phyloP scores from a whole-genome alignment of 2,113 vertebrate species.

The Cheilinus undulatus region DNA sequence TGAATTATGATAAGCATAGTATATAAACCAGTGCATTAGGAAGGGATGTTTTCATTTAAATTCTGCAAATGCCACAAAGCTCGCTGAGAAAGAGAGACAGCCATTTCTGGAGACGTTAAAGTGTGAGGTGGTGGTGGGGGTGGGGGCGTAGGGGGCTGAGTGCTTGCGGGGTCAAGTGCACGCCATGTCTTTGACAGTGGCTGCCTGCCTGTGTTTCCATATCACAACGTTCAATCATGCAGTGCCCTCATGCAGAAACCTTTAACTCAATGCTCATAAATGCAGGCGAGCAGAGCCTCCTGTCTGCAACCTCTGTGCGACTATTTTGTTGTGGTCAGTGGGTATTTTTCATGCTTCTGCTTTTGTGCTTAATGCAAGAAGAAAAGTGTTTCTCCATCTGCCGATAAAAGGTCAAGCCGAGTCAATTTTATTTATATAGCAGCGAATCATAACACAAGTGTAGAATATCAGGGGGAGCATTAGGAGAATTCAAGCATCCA shows the following conservation, averaged over 20 bases:
- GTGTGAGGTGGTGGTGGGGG: constrained; percentile 33
- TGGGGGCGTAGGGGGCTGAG: constrained; percentile 50
- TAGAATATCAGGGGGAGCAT: neutral
- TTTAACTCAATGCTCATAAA: constrained; percentile 76
- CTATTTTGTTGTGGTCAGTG: constrained; percentile 42
- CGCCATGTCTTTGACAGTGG: constrained; percentile 75
- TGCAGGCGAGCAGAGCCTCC: constrained; percentile 59
- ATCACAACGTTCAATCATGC: constrained; percentile 80
- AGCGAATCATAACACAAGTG: neutral
- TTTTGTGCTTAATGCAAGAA: constrained; percentile 10
- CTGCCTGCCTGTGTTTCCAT: constrained; percentile 78
- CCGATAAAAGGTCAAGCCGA: constrained; percentile 1
- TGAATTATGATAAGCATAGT: constrained; percentile 71
- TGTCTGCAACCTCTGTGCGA: constrained; percentile 47
- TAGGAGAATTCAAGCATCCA: constrained; percentile 4
- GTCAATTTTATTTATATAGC: constrained; percentile 1
- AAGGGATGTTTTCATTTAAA: constrained; percentile 67
- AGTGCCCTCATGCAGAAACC: constrained; percentile 81
- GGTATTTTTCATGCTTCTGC: constrained; percentile 14
- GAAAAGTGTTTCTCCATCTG: neutral
- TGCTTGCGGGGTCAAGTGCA: constrained; percentile 80
- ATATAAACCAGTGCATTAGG: constrained; percentile 65
- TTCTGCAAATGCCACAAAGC: constrained; percentile 69
- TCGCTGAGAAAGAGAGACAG: constrained; percentile 45
- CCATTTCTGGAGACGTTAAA: constrained; percentile 58